Evolutionary conservation across 2,113 vertebrate genomes (phyloP).

Genomic region (Mesembrinibis cayennensis): DNA sequence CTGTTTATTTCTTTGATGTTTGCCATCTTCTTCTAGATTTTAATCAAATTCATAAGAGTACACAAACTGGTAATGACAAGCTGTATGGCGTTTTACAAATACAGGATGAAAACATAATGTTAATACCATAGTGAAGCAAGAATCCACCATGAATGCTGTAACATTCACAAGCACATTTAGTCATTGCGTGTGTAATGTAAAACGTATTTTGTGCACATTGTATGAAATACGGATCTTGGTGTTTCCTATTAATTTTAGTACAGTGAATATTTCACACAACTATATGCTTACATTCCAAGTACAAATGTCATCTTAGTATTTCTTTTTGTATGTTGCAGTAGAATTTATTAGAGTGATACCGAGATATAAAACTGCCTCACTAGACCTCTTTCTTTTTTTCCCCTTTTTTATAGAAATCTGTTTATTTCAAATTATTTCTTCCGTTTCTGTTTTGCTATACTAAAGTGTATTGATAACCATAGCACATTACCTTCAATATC

Average conservation of each 20-base stretch:
- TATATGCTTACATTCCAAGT: not conserved
- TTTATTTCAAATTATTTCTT: not conserved
- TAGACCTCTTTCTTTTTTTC: rapidly evolving
- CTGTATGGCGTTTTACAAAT: not conserved
- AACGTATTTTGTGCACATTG: not conserved
- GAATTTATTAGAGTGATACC: not conserved
- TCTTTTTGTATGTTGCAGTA: not conserved
- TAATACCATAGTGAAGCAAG: not conserved
- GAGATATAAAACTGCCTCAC: not conserved
- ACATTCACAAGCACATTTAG: not conserved
- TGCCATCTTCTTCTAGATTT: not conserved
- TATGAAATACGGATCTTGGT: not conserved
- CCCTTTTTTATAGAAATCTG: not conserved
- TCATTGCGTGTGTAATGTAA: not conserved
- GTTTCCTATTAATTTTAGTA: not conserved
- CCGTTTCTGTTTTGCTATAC: not conserved
- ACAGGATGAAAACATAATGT: not conserved
- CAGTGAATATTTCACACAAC: not conserved
- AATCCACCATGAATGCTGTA: not conserved
- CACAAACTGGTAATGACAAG: not conserved
- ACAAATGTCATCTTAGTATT: not conserved
- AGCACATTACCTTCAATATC: not conserved
- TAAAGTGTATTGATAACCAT: not conserved
- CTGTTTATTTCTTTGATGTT: not conserved
- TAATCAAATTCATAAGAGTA: not conserved